Percentiles rank a stretch among this genome's conserved stretches.
Evolutionary conservation across 2,888 invertebrate genomes (phyloP).

Genomic region (Pseudolycoriella hygida): DNA sequence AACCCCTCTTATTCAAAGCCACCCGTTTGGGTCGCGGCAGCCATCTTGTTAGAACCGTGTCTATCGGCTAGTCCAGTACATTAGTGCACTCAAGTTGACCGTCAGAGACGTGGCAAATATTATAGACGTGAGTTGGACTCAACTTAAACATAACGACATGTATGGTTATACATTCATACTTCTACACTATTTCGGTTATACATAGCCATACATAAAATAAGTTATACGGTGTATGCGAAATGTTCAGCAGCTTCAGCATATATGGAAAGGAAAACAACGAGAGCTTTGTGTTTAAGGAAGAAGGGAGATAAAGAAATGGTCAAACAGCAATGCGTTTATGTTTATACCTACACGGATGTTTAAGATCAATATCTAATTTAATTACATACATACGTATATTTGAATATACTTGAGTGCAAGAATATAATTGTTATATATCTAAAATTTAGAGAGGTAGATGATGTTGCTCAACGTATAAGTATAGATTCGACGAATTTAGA

Average conservation of each 20-base stretch:
- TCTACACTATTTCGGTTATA: not conserved
- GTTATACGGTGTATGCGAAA: not conserved
- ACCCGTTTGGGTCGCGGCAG: slow-evolving; percentile 5
- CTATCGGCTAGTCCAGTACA: slow-evolving; percentile 6
- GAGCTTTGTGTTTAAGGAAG: not conserved
- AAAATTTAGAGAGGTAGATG: no score
- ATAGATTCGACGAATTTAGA: no score
- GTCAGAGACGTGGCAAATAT: slow-evolving; percentile 4
- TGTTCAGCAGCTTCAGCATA: not conserved
- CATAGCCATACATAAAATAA: not conserved
- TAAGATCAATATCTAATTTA: slow-evolving; percentile 1
- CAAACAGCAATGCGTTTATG: slow-evolving; percentile 3
- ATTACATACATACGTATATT: not conserved
- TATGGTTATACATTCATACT: not conserved
- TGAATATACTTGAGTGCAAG: no score
- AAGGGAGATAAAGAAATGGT: slow-evolving; percentile 2
- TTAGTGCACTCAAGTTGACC: slow-evolving; percentile 4
- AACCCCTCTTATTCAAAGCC: not conserved
- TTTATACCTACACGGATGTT: slow-evolving; percentile 1
- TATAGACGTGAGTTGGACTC: slow-evolving; percentile 2
- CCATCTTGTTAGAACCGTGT: slow-evolving; percentile 6
- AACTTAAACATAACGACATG: not conserved
- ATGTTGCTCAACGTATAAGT: no score
- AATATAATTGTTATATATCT: no score
- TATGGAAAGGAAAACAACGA: not conserved